Evolutionary conservation across 2,113 vertebrate species (phyloP).

Genomic region (Odocoileus hemionus): DNA sequence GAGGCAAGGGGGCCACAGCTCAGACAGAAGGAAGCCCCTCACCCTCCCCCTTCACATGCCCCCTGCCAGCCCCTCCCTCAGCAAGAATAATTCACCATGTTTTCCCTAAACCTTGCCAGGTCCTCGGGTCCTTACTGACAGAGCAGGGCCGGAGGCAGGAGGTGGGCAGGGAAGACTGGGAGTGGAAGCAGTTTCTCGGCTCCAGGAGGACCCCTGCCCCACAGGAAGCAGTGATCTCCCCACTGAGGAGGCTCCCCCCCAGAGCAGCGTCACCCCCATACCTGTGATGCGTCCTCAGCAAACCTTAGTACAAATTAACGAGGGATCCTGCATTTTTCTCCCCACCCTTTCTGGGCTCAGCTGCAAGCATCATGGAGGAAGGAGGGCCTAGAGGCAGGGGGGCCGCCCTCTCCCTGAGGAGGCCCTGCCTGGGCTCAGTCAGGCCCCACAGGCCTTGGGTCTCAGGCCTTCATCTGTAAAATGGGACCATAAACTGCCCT

Average conservation of each 20-base stretch:
- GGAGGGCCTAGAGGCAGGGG: background rate
- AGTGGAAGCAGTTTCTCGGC: background rate
- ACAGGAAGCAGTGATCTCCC: background rate
- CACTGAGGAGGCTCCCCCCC: background rate
- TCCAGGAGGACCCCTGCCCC: background rate
- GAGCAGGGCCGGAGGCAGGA: background rate
- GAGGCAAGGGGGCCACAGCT: background rate
- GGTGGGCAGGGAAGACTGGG: background rate
- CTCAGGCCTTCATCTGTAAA: background rate
- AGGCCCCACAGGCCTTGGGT: background rate
- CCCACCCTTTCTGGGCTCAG: background rate
- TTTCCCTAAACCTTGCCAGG: background rate
- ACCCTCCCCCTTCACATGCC: accelerated
- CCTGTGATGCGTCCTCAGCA: background rate
- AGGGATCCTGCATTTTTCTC: background rate
- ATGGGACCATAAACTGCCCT: background rate
- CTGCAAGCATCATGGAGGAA: background rate
- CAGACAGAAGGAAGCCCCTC: background rate
- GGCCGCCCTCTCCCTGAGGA: background rate
- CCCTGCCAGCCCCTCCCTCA: background rate
- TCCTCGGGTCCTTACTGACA: background rate
- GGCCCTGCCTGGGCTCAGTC: background rate
- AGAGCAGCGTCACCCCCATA: background rate
- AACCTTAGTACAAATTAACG: background rate
- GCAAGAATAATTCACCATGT: background rate